Base-by-base conservation (phyloP, 2,797 vertebrate species). In the Aeoliscus strigatus region DNA sequence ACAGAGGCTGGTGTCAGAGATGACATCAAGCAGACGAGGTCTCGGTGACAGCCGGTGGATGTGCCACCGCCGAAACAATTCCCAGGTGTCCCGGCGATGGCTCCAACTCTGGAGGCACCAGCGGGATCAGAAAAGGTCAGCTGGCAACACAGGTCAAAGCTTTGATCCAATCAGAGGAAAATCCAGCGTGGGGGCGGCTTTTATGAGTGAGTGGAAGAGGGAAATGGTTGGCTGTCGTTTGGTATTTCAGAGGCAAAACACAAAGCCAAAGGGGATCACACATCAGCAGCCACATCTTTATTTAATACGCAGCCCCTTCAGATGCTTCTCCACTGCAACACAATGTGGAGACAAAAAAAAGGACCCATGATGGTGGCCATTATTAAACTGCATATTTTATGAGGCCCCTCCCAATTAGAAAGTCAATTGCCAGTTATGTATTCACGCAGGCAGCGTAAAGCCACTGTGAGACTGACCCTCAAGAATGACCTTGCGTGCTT, bases 401-500 rank as follows among this genome's bases (percentile, higher is more conserved):
- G 66, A 84, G 46, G 37, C 56, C 54, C 66, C 60, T 60, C 79
- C 59, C 28, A 16, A 84, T 84, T 87, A 85, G 60, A 85, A 86
- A 87, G 85, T 87, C 84, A 87, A 83, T 83, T 77, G 81, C 25
- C n/a, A 37, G 78, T 85, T 82, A 80, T 78, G 69, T 73, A 86
- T 86, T 84, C 82, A 84, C 39, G 46, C 71, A 73, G 75, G 59
- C 81, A 67, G 71, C 47, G 65, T 74, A 61, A 70, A 79, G 60
- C 60, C 77, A 79, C 73, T 36, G 66, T 76, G 74, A 79, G 74
- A 51, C 39, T 80, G 84, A 87, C 85, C 82, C 79, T 67, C 54
- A 54, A 66, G 75, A 78, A 83, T 86, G 85, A 89, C 87, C 86
- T 73, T 27, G 38, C 31, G 72, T 0, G 74, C 85, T 88, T 87